Base-by-base conservation (phyloP, 2,113 vertebrate species). In the Platysteira castanea region DNA sequence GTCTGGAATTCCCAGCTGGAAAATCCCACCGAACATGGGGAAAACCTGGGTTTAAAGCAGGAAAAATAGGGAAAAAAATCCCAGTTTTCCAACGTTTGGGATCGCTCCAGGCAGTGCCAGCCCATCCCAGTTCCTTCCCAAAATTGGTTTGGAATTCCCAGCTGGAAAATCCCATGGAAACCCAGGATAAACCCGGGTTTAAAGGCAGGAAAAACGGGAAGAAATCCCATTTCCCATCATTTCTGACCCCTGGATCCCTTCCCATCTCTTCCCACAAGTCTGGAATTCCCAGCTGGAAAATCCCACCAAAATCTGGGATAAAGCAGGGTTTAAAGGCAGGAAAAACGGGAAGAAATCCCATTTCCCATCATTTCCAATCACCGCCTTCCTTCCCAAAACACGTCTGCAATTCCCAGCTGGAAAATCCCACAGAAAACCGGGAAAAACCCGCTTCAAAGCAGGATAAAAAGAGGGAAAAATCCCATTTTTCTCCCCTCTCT, bases 271-370 rank as follows among this genome's bases (percentile, higher is more conserved):
- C 39, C 39, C 39, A 16, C n/a, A 35, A 4, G 15, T 12, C 7
- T 8, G 24, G 3, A 59, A 37, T 37, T 59, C 57, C 57, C 57
- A 37, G 57, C 23, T 18, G 57, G 57, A 37, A 60, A 60, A 64
- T 22, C 11, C 17, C 27, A 30, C 0, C 0, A 3, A 33, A 56
- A 56, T 1, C 0, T 1, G 27, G 56, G 56, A 31, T 2, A 31
- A 76, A 11, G 1, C 54, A 17, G 13, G 33, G 4, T 26, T 15
- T 8, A 39, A 26, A 49, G 19, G 3, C 7, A 8, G 73, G n/a
- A 37, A 44, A 64, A 64, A 7, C 3, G 8, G 37, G 60, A 8
- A 9, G 15, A 47, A 47, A 8, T 56, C 42, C n/a, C 2, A 2
- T 18, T 54, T 65, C 8, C 59, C 59, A 7, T 39, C 24, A 9